Evolutionary conservation across 2,888 invertebrate species (phyloP), one percentile per base, ranked within the genome.

Genomic region (Morinoia aosen): DNA sequence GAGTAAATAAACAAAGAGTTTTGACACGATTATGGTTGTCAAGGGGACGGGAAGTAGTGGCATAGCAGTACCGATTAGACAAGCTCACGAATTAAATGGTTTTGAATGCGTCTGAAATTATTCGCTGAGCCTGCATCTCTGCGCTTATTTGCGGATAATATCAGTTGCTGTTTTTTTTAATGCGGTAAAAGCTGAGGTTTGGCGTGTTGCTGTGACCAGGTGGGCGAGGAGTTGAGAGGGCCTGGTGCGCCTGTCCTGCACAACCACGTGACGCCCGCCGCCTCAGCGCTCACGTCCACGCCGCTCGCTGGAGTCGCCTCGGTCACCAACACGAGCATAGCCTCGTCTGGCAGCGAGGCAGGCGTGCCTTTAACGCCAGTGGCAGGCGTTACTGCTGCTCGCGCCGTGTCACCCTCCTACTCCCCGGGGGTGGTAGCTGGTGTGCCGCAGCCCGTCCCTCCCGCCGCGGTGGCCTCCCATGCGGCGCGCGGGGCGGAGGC

Each of bases 161-260:
- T 19, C 25, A 39, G 48, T 90, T 12, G 90, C 90, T 39, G 90
- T 90, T 4, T 4, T 5, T 25, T 76, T 25, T 10, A 76, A 90
- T 40, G 10, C 39, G 90, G 40, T 39, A 39, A 90, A 16, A 39
- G 39, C 48, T 48, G n/a, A 11, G 93, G 61, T 58, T 39, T 40
- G n/a, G 93, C 40, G 25, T 58, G 48, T 58, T 88, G 76, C 39
- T 48, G 76, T 91, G 95, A 90, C 56, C 91, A 95, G 90, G 88
- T 88, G 57, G 91, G 95, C n/a, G 93, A 39, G 93, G 95, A 57
- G 93, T 57, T 58, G 93, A 96, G 96, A 88, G 95, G 64, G 57
- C 57, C 40, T 48, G 61, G 25, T 10, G 61, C 40, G 91, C 56
- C 39, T 58, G 61, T 56, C 40, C 56, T 57, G 88, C 48, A 48